Conservation (phyloP, 2,113 vertebrate genomes). For the Solea solea region DNA sequence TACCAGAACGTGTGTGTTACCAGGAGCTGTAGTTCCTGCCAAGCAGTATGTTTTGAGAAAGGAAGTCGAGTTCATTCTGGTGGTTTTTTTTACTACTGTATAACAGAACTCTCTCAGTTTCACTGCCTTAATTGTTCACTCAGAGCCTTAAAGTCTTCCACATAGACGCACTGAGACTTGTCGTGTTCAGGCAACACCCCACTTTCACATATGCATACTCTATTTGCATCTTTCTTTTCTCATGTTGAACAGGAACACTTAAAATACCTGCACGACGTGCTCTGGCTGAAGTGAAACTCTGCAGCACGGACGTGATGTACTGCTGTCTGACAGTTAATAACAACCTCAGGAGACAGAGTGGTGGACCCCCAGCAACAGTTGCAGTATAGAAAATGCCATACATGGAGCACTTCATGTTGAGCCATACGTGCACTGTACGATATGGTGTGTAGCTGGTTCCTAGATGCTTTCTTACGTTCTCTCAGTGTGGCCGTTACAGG, state of each 20-base stretch:
- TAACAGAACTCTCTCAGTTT: neutral
- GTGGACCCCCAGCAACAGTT: constrained; percentile 8
- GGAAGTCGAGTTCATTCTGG: constrained; percentile 11
- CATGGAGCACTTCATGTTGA: constrained; percentile 6
- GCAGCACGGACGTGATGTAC: constrained; percentile 9
- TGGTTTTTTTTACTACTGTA: constrained; percentile 16
- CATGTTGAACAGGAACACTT: neutral
- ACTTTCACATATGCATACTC: neutral
- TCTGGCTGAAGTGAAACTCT: neutral
- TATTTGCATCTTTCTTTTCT: neutral
- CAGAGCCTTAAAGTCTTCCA: neutral
- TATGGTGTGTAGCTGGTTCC: constrained; percentile 17
- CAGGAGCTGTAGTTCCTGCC: constrained; percentile 21
- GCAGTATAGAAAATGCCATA: neutral
- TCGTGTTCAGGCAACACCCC: neutral
- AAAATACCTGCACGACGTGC: neutral
- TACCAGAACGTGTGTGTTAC: constrained; percentile 36
- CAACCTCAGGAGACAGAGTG: neutral
- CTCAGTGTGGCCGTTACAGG: constrained; percentile 55
- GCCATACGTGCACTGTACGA: constrained; percentile 6
- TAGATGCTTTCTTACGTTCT: constrained; percentile 41
- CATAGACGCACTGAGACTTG: neutral
- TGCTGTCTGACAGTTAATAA: constrained; percentile 43
- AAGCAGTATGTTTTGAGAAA: constrained; percentile 4
- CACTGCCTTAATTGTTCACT: neutral